These are phyloP conservation scores for Stichodactyla mertensii DNA, from an alignment of 64 coral and sea anemone genomes.

Conservation along the genomic window DNA sequence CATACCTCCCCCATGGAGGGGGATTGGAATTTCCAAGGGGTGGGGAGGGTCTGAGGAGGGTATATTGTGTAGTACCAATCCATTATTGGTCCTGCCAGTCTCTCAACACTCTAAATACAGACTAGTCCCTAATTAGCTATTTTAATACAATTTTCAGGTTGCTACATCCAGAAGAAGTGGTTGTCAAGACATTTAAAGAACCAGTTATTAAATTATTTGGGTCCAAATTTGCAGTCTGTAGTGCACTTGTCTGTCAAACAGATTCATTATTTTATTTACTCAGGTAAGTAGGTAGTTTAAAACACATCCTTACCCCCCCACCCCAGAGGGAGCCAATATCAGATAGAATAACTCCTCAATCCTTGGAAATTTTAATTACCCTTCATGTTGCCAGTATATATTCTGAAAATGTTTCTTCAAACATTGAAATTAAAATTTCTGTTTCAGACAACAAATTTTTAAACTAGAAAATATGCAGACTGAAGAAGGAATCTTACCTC, in stretches of 20 bases:
- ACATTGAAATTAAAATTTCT: neutral
- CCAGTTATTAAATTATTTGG: slow-evolving; percentile 60
- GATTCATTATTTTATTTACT: slow-evolving; percentile 59
- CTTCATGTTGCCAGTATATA: neutral
- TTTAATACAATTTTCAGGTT: neutral
- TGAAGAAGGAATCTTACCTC: slow-evolving; percentile 23
- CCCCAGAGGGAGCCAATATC: neutral
- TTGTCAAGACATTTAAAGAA: slow-evolving; percentile 19
- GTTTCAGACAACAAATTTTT: slow-evolving; percentile 7
- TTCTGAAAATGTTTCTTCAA: neutral
- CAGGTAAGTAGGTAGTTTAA: slow-evolving; percentile 17
- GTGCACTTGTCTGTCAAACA: slow-evolving; percentile 36
- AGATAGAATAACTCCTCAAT: too few relatives aligned
- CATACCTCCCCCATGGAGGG: too few relatives aligned
- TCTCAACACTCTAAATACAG: neutral
- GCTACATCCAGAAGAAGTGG: neutral
- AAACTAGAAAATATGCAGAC: slow-evolving; percentile 54
- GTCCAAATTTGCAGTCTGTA: slow-evolving; percentile 46
- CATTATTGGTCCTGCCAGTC: too few relatives aligned
- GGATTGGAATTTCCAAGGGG: too few relatives aligned
- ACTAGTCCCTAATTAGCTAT: neutral
- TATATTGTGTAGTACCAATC: too few relatives aligned
- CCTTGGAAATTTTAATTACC: too few relatives aligned
- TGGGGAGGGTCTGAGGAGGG: too few relatives aligned
- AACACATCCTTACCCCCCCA: neutral